A percentile compares a stretch with the other conserved stretches of the same genome.
phyloP scores from a whole-genome alignment of 1,140 invertebrate species.

The Penaeus chinensis region DNA sequence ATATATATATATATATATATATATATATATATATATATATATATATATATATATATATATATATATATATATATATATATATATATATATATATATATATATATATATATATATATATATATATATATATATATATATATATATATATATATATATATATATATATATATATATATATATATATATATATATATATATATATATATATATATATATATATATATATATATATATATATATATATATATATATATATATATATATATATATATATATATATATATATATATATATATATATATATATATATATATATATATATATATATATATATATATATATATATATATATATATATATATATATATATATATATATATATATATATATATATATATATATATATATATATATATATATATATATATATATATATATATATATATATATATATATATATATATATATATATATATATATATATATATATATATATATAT shows the following conservation, averaged over 20 bases:
- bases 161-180: slow-evolving; percentile 39
- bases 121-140: slow-evolving; percentile 40
- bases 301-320: slow-evolving; percentile 2
- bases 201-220: slow-evolving; percentile 39
- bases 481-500: background rate
- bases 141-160: slow-evolving; percentile 38
- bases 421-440: background rate
- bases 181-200: slow-evolving; percentile 37
- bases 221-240: slow-evolving; percentile 30
- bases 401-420: slow-evolving; percentile 7
- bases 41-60: slow-evolving; percentile 44
- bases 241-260: slow-evolving; percentile 2
- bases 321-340: background rate
- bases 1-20: slow-evolving; percentile 45
- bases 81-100: slow-evolving; percentile 39
- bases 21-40: slow-evolving; percentile 38
- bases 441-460: background rate
- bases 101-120: slow-evolving; percentile 42
- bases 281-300: background rate
- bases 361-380: slow-evolving; percentile 36
- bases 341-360: slow-evolving; percentile 25
- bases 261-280: background rate
- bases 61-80: slow-evolving; percentile 37
- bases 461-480: background rate
- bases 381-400: slow-evolving; percentile 31